A percentile compares a stretch with the other conserved stretches of the same genome.
phyloP scores from a whole-genome alignment of 2,888 invertebrate species.

The Fissipunctia ypsillon region DNA sequence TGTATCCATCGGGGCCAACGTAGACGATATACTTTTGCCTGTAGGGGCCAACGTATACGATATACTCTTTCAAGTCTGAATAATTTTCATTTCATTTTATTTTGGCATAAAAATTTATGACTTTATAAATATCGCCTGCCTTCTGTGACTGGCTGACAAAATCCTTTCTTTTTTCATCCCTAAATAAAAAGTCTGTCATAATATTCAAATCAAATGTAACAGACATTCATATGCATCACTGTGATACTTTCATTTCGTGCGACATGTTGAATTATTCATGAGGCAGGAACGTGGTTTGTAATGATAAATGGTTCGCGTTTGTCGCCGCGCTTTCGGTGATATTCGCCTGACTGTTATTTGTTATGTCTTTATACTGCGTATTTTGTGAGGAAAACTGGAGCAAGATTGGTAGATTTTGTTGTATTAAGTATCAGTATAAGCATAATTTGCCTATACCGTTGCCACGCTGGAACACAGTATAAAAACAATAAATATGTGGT shows the following conservation, averaged over 20 bases:
- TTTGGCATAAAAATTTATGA: neutral
- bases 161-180: neutral
- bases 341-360: constrained; percentile 9
- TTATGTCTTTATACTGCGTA: constrained; percentile 31
- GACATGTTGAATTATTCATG: constrained; percentile 42
- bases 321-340: constrained; percentile 8
- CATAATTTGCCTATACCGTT: neutral
- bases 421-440: neutral
- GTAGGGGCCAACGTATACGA: neutral
- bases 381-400: neutral
- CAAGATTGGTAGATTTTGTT: neutral
- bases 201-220: constrained; percentile 21
- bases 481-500: neutral
- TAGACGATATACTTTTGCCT: too few relatives aligned
- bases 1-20: neutral
- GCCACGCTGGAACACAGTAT: neutral
- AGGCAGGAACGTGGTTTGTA: constrained; percentile 15
- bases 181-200: constrained; percentile 15
- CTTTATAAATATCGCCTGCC: neutral
- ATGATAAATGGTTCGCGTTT: constrained; percentile 32
- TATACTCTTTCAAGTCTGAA: neutral
- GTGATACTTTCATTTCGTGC: constrained; percentile 41
- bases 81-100: neutral
- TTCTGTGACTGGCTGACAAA: neutral
- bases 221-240: constrained; percentile 30